Conservation (phyloP, 2,888 invertebrate genomes). For the Nesidiocoris tenuis region DNA sequence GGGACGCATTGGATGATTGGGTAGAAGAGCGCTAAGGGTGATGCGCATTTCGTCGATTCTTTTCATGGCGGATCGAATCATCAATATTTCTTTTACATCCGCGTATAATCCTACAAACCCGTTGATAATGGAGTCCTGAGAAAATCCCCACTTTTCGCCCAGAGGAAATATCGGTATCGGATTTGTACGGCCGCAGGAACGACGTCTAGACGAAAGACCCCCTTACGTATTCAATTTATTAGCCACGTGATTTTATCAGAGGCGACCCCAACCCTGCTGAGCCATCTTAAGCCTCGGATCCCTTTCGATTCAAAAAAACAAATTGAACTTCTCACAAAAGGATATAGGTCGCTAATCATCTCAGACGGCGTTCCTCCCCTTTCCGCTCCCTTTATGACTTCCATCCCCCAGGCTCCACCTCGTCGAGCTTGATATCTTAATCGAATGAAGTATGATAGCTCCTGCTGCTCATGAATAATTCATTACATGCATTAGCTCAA, state of each 20-base stretch:
- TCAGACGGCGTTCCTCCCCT: slow-evolving; percentile 2
- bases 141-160: too few species aligned
- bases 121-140: too few species aligned
- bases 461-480: slow-evolving; percentile 28
- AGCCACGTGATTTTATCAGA: not conserved
- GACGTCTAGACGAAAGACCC: not conserved
- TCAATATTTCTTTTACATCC: too few species aligned
- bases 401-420: not conserved
- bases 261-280: not conserved
- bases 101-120: too few species aligned
- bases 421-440: slow-evolving; percentile 29
- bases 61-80: too few species aligned
- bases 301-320: slow-evolving; percentile 23
- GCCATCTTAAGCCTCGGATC: not conserved
- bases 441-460: slow-evolving; percentile 30
- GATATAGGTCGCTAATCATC: slow-evolving; percentile 30
- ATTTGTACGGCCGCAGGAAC: not conserved
- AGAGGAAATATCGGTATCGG: not conserved
- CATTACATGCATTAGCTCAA: slow-evolving; percentile 32
- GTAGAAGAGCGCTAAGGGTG: too few species aligned
- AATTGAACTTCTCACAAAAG: slow-evolving; percentile 15
- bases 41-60: too few species aligned
- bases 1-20: too few species aligned
- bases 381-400: not conserved
- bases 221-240: not conserved